Base-by-base conservation (phyloP, 2,113 vertebrate genomes). In the Brachypodius melanocephalos region DNA sequence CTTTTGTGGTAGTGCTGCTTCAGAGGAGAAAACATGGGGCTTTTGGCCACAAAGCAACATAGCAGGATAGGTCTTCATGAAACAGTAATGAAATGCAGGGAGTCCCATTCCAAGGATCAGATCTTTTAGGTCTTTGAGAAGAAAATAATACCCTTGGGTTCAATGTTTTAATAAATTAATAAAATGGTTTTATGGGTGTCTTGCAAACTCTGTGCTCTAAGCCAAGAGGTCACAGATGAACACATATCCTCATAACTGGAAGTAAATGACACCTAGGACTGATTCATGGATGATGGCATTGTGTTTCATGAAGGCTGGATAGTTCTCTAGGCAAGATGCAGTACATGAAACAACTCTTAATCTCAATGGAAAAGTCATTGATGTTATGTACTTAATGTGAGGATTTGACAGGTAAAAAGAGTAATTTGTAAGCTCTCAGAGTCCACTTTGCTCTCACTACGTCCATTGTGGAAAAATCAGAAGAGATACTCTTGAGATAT, bases 101-200 rank as follows among this genome's bases (percentile, higher is more conserved):
- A 90, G 62, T 91, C 45, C 75, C 46, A 58, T 85, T 91, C 77
- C 66, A 85, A 91, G 89, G 78, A 85, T 48, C 46, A 48, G 28
- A 71, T 85, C 67, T 88, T 88, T 66, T 62, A 73, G 40, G 55
- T 74, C 25, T 79, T 0, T 34, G 34, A 85, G 78, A 79, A 95
- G 38, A 83, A 93, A 81, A 63, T 32, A 78, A 79, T 58, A 81
- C 32, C 14, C 48, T 80, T 0, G 0, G 29, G 21, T 55, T 82
- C 74, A 52, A 17, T 77, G n/a, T 85, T 93, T 94, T 55, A 88
- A 91, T 79, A 83, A 85, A 85, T 62, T 9, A 89, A 77, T 84
- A n/a, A 81, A 85, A 58, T 45, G 25, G 10, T 24, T 91, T 88
- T 73, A 48, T 79, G 51, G 14, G 12, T 72, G 34, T 66, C 42